Percentiles rank a stretch among this genome's conserved stretches.
Conservation (phyloP, 2,888 invertebrate species). For the Drosophila emarginata region DNA sequence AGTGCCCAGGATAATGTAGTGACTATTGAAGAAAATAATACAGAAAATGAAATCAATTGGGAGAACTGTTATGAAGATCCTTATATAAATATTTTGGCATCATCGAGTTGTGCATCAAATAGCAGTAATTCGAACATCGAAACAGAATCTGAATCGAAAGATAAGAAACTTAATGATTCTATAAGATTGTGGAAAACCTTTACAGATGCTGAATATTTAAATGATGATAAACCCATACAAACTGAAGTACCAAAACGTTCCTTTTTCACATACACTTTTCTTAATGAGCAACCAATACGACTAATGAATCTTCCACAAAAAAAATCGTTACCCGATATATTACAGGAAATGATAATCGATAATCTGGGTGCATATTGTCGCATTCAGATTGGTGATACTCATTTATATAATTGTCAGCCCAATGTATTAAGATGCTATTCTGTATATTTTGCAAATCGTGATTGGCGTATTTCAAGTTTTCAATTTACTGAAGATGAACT, state of each 20-base stretch:
- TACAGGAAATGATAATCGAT: not conserved
- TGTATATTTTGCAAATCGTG: constrained; percentile 26
- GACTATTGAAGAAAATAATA: too few species aligned
- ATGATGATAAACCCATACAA: not conserved
- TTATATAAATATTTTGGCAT: too few species aligned
- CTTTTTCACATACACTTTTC: not conserved
- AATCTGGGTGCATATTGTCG: constrained; percentile 21
- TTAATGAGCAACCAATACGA: not conserved
- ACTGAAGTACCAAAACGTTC: not conserved
- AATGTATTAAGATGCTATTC: constrained; percentile 24
- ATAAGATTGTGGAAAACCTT: not conserved
- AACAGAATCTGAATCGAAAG: not conserved
- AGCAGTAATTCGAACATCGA: not conserved
- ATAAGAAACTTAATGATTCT: not conserved
- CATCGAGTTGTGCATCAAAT: not conserved
- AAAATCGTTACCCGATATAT: not conserved
- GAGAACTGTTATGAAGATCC: too few species aligned
- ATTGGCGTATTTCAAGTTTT: constrained; percentile 13
- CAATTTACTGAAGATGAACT: constrained; percentile 10
- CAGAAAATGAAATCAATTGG: too few species aligned
- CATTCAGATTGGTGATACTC: constrained; percentile 2
- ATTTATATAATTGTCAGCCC: constrained; percentile 23
- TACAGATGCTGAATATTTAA: not conserved
- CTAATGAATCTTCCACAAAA: not conserved
- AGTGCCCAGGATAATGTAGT: too few species aligned